phyloP scores from a whole-genome alignment of 2,113 vertebrate genomes.

The Actinemys pallida region DNA sequence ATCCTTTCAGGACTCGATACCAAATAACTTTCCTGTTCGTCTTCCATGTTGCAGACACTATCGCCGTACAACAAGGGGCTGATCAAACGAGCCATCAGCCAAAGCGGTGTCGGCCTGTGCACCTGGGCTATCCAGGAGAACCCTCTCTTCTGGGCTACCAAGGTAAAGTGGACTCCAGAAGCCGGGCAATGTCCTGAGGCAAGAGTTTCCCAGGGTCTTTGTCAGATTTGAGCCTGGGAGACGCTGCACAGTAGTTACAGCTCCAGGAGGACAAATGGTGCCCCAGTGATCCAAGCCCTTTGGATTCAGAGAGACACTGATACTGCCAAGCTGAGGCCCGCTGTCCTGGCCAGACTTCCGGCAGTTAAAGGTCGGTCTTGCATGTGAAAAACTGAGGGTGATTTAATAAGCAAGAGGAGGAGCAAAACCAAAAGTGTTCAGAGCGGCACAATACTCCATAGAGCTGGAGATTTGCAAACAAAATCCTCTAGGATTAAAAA shows the following conservation, averaged over 20 bases:
- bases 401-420: not conserved
- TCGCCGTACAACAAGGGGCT: constrained; percentile 91
- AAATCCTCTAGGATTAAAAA: accelerated
- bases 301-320: too few relatives aligned
- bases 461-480: not conserved
- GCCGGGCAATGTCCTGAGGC: not conserved
- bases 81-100: constrained; percentile 91
- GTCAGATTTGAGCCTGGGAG: not conserved
- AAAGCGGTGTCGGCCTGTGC: constrained; percentile 88
- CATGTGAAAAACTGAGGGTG: not conserved
- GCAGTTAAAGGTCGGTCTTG: not conserved
- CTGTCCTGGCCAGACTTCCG: not conserved
- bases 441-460: accelerated
- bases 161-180: constrained; percentile 64
- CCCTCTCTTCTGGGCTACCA: constrained; percentile 82
- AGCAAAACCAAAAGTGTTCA: not conserved
- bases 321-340: not conserved
- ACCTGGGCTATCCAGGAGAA: constrained; percentile 89
- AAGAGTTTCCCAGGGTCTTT: not conserved
- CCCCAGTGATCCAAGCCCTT: not conserved
- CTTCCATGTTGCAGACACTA: constrained; percentile 78
- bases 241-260: not conserved
- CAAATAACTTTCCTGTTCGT: not conserved
- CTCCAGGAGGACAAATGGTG: not conserved
- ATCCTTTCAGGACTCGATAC: not conserved